phyloP scores from a whole-genome alignment of 2,888 invertebrate species.

The Phymatocera aterrima region DNA sequence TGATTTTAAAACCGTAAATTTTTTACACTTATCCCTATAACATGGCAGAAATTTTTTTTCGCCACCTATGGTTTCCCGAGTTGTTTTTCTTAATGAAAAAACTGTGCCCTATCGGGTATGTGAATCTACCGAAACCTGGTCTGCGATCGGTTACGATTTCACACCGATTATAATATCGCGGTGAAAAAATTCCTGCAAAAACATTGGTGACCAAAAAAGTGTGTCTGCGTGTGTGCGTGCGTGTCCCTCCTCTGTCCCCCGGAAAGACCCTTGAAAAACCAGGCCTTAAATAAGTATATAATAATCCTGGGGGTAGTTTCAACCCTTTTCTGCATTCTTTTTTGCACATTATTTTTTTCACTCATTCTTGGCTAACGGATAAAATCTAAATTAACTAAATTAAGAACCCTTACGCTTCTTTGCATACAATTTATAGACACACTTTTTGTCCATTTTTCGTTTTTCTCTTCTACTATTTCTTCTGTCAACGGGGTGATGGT shows the following conservation, averaged over 20 bases:
- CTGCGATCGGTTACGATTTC: constrained; percentile 74
- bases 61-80: constrained; percentile 45
- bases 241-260: constrained; percentile 43
- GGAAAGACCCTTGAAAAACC: constrained; percentile 59
- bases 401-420: constrained; percentile 69
- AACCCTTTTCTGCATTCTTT: constrained; percentile 53
- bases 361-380: constrained; percentile 69
- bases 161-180: constrained; percentile 73
- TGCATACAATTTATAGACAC: constrained; percentile 69
- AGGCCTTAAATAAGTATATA: constrained; percentile 74
- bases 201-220: constrained; percentile 39
- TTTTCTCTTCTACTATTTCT: constrained; percentile 51
- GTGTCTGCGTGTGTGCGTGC: too few species aligned
- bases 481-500: constrained; percentile 18
- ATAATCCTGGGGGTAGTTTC: constrained; percentile 66
- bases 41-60: too few species aligned
- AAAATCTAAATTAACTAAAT: constrained; percentile 76
- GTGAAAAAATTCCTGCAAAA: constrained; percentile 50
- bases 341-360: constrained; percentile 41
- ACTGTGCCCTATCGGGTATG: constrained; percentile 58
- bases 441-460: constrained; percentile 47
- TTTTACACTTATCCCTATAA: too few species aligned
- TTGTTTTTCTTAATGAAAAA: constrained; percentile 65
- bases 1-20: constrained; percentile 46
- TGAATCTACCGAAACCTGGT: constrained; percentile 50